These are phyloP conservation scores for Cremastobaeus sp. DNA, from an alignment of 2,888 invertebrate genomes.

Conservation along the genomic window DNA sequence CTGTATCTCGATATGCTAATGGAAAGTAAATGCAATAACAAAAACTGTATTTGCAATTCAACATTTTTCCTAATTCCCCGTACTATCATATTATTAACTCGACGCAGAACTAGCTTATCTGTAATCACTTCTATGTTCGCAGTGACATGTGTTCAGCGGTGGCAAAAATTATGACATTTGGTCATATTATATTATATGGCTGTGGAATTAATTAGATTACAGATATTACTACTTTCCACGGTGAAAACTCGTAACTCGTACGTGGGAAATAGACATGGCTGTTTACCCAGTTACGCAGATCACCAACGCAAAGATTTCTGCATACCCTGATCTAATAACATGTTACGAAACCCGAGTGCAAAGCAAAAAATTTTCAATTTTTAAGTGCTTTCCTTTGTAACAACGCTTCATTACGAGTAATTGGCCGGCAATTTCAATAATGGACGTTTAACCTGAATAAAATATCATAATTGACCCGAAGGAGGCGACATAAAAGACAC, in stretches of 20 bases:
- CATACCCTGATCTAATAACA: neutral
- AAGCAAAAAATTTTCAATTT: neutral
- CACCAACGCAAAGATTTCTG: neutral
- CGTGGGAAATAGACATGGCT: slow-evolving; percentile 25
- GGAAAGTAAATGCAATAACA: slow-evolving; percentile 6
- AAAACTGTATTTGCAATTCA: slow-evolving; percentile 40
- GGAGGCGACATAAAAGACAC: too few species aligned
- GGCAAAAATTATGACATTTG: slow-evolving; percentile 30
- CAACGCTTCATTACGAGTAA: too few species aligned
- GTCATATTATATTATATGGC: slow-evolving; percentile 12
- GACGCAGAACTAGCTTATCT: slow-evolving; percentile 25
- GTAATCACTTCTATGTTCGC: slow-evolving; percentile 14
- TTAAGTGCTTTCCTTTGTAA: too few species aligned
- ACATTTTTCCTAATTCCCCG: neutral
- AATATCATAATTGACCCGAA: too few species aligned
- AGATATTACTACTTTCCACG: slow-evolving; percentile 12
- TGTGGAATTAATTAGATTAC: too few species aligned
- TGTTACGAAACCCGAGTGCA: neutral
- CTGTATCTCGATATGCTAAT: slow-evolving; percentile 25
- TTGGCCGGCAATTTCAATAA: too few species aligned
- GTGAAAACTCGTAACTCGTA: slow-evolving; percentile 22
- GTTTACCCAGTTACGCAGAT: slow-evolving; percentile 19
- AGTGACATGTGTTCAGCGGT: slow-evolving; percentile 14
- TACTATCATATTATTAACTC: slow-evolving; percentile 36
- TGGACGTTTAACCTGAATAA: too few species aligned